Evolutionary conservation across 2,797 vertebrate genomes (phyloP).

Genomic region (Smutsia temminckii): DNA sequence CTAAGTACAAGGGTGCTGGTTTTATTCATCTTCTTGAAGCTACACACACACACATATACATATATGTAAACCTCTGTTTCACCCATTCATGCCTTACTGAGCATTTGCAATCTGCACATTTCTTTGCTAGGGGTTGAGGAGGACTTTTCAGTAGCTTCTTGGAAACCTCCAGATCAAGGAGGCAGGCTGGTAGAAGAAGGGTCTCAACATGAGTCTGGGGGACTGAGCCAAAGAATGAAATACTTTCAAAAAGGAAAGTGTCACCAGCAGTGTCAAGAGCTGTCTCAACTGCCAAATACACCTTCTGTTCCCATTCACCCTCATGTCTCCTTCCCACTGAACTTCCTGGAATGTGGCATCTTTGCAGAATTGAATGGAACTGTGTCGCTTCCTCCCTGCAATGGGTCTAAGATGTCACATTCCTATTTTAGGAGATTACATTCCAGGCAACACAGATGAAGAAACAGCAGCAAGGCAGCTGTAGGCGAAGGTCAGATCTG

Average conservation of each 20-base stretch:
- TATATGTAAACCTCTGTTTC: not conserved
- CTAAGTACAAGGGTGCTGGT: not conserved
- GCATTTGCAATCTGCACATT: not conserved
- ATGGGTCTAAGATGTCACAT: not conserved
- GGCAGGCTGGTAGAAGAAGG: not conserved
- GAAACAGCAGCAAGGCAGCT: not conserved
- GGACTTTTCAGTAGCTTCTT: not conserved
- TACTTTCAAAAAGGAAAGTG: not conserved
- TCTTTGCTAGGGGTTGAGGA: not conserved
- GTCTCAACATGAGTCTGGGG: not conserved
- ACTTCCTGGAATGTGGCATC: not conserved
- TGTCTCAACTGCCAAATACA: not conserved
- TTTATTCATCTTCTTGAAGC: slow-evolving; percentile 11
- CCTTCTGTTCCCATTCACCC: not conserved
- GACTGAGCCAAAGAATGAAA: not conserved
- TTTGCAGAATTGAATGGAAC: not conserved
- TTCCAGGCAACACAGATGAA: slow-evolving; percentile 18
- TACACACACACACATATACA: not conserved
- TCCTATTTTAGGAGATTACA: not conserved
- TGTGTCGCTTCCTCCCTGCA: not conserved
- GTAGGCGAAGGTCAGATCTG: not conserved
- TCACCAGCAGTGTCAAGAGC: not conserved
- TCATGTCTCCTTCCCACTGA: not conserved
- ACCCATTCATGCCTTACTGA: not conserved
- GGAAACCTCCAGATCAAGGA: not conserved